Evolutionary conservation across 2,797 vertebrate genomes (phyloP).

Genomic region (Glossophaga mutica): DNA sequence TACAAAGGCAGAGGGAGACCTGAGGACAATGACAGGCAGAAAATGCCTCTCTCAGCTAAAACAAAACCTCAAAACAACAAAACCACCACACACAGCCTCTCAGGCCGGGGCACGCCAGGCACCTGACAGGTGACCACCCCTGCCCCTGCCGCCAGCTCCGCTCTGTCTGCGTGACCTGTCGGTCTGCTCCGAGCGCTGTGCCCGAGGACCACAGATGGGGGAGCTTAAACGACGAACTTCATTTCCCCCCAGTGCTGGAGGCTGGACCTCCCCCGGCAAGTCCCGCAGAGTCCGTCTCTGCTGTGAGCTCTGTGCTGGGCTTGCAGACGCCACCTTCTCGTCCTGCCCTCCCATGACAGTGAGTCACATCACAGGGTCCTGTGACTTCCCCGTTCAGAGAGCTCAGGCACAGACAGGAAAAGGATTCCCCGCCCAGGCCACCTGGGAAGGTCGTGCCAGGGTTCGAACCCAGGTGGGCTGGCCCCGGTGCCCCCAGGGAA

Average conservation of each 20-base stretch:
- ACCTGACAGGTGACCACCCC: neutral
- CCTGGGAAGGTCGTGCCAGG: fast-evolving
- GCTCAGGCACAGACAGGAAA: neutral
- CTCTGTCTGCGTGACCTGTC: fast-evolving
- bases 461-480: neutral
- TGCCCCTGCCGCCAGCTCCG: neutral
- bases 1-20: neutral
- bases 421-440: neutral
- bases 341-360: neutral
- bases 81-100: neutral
- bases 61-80: neutral
- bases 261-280: neutral
- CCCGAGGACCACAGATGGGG: too few species aligned
- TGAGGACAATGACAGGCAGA: too few species aligned
- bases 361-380: neutral
- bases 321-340: neutral
- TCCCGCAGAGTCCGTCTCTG: neutral
- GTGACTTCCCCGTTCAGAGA: neutral
- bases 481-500: neutral
- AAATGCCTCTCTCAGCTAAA: neutral
- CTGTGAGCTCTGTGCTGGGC: neutral
- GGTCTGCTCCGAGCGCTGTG: fast-evolving
- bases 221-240: neutral
- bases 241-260: neutral
- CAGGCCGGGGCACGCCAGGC: too few species aligned